Base-by-base conservation (phyloP, 2,797 vertebrate species). In the Myotis daubentonii region DNA sequence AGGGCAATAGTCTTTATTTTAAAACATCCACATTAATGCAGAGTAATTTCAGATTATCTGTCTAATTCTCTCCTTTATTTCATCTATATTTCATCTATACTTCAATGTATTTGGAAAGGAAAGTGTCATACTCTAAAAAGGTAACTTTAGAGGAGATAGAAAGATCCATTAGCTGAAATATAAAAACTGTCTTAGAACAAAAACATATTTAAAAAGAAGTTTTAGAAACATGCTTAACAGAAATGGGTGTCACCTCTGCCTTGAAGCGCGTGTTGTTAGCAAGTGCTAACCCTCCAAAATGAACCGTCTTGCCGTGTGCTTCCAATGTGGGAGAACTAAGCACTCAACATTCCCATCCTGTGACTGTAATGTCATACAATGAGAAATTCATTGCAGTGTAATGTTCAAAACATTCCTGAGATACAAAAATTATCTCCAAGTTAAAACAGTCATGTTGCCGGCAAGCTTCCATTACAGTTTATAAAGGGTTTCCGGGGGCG, bases 251-350 rank as follows among this genome's bases (percentile, higher is more conserved):
- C 74, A 82, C 91, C 66, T 88, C 33, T 89, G 25, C 30, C 68
- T 22, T 87, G 33, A 91, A 89, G 55, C 93, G 33, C 70, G 20
- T 72, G 62, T 83, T 75, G 84, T 80, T 84, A 92, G 53, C 51
- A 85, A 94, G 71, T 81, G 81, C 93, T 84, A 89, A 95, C 84
- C 11, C 41, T 68, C 80, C 89, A 87, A 91, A 91, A 68, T 91
- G 86, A 91, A 68, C 53, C 68, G 41, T 74, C 38, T 15, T 94
- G 70, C 81, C 23, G 70, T 80, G 20, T 68, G 16, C 60, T 94
- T 95, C 70, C 91, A 96, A 89, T 89, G 13, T 78, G 51, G 22
- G 19, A 86, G 60, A 81, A 89, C 44, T 88, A 60, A 84, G 23
- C 22, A 20, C 15, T 76, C 28, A 70, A 84, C 80, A 7, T 25